Evolutionary conservation across 2,797 vertebrate species (phyloP).

Genomic region (Poecilia wingei): DNA sequence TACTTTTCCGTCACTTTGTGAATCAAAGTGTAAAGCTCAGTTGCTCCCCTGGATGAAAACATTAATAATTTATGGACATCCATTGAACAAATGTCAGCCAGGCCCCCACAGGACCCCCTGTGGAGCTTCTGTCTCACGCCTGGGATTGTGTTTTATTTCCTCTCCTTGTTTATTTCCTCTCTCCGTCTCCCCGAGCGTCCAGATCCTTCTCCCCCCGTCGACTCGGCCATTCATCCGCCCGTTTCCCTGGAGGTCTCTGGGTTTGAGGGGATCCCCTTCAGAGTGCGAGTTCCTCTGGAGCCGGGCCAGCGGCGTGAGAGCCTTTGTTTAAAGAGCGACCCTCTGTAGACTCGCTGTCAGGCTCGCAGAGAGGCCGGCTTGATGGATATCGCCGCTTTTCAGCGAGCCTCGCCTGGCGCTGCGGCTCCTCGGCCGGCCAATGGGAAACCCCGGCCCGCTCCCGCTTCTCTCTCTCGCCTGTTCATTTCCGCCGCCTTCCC

Average conservation of each 20-base stretch:
- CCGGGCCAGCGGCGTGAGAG: slow-evolving; percentile 54
- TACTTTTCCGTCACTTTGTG: slow-evolving; percentile 37
- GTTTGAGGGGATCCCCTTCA: slow-evolving; percentile 62
- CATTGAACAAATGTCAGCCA: slow-evolving; percentile 55
- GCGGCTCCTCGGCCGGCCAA: slow-evolving; percentile 33
- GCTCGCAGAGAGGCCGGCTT: slow-evolving; percentile 53
- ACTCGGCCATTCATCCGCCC: slow-evolving; percentile 60
- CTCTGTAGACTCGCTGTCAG: slow-evolving; percentile 67
- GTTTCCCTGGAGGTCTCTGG: slow-evolving; percentile 59
- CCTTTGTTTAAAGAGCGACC: slow-evolving; percentile 54
- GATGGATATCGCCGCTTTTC: slow-evolving; percentile 69
- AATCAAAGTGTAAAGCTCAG: slow-evolving; percentile 37
- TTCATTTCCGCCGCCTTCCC: slow-evolving; percentile 47
- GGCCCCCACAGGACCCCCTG: slow-evolving; percentile 56
- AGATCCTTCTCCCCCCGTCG: slow-evolving; percentile 23
- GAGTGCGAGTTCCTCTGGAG: slow-evolving; percentile 61
- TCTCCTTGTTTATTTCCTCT: slow-evolving; percentile 52
- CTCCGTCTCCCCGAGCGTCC: slow-evolving; percentile 49
- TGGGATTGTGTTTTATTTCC: slow-evolving; percentile 29
- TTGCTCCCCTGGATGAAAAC: slow-evolving; percentile 17
- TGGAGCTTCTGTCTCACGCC: slow-evolving; percentile 58
- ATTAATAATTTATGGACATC: slow-evolving; percentile 45
- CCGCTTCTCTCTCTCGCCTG: slow-evolving; percentile 33
- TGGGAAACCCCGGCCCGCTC: slow-evolving; percentile 43
- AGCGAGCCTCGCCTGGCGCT: slow-evolving; percentile 49